phyloP scores from a whole-genome alignment of 2,113 vertebrate species.

The Thermophis baileyi region DNA sequence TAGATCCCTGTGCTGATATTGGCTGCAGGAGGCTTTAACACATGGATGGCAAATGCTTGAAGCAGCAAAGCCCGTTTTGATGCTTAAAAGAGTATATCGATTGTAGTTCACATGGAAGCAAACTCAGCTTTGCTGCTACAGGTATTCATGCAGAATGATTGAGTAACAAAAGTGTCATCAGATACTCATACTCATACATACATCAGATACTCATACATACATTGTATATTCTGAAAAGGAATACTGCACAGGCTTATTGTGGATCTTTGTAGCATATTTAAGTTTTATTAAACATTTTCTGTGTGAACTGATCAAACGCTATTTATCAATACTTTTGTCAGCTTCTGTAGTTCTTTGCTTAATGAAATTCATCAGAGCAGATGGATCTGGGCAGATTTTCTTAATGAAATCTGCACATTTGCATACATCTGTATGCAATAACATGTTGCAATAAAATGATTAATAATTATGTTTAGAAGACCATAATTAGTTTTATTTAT shows the following conservation, averaged over 20 bases:
- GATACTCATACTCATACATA: not conserved
- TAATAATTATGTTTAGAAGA: conserved; percentile 58
- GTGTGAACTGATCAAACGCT: not conserved
- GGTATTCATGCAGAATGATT: not conserved
- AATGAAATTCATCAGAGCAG: conserved; percentile 44
- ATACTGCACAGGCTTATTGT: not conserved
- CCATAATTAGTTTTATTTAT: conserved; percentile 54
- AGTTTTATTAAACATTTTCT: not conserved
- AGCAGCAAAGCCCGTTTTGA: not conserved
- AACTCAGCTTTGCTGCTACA: not conserved
- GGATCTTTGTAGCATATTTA: not conserved
- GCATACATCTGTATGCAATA: conserved; percentile 43
- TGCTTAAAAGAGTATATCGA: not conserved
- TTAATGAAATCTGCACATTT: conserved; percentile 45
- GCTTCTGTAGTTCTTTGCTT: conserved; percentile 23
- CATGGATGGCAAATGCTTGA: not conserved
- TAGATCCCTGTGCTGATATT: not conserved
- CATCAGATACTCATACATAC: not conserved
- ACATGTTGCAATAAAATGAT: conserved; percentile 57
- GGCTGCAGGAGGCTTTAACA: not conserved
- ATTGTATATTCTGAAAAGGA: not conserved
- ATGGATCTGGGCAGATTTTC: not conserved
- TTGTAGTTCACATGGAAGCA: not conserved
- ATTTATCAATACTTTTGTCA: conserved; percentile 13
- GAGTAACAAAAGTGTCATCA: not conserved